A percentile compares a stretch with the other conserved stretches of the same genome.
phyloP scores from a whole-genome alignment of 2,797 vertebrate genomes.

The Danio jaintianensis region DNA sequence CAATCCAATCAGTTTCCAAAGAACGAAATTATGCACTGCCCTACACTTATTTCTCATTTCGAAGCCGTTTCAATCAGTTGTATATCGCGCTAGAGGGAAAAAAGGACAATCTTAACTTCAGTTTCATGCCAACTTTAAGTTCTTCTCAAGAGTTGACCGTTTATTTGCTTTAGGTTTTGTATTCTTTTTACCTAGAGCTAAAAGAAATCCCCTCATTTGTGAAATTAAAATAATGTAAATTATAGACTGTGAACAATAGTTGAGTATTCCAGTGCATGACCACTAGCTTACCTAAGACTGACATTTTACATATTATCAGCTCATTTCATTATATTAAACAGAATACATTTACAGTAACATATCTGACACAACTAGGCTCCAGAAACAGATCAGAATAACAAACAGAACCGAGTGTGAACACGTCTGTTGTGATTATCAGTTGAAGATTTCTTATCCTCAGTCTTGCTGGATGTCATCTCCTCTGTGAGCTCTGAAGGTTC shows the following conservation, averaged over 20 bases:
- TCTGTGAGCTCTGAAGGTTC: slow-evolving; percentile 30
- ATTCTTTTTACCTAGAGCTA: background rate
- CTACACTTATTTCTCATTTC: too few species aligned
- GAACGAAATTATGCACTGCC: too few species aligned
- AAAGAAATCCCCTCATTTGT: background rate
- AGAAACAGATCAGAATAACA: slow-evolving; percentile 50
- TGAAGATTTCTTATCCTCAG: slow-evolving; percentile 19
- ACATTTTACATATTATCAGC: background rate
- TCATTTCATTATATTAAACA: background rate
- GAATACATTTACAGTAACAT: background rate
- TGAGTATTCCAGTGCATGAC: background rate
- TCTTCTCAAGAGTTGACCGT: background rate
- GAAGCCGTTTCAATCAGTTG: too few species aligned
- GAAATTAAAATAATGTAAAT: background rate
- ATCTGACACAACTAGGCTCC: background rate
- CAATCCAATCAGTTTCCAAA: too few species aligned
- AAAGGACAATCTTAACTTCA: too few species aligned
- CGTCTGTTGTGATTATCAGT: slow-evolving; percentile 55
- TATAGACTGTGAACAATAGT: background rate
- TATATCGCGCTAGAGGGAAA: too few species aligned
- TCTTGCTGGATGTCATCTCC: slow-evolving; percentile 5
- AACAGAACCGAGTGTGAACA: slow-evolving; percentile 74
- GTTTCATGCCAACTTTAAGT: background rate
- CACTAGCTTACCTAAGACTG: background rate
- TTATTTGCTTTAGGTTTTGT: background rate